A percentile compares a stretch with the other conserved stretches of the same genome.
Evolutionary conservation across 2,113 vertebrate genomes (phyloP).

Genomic region (Sturnira hondurensis): DNA sequence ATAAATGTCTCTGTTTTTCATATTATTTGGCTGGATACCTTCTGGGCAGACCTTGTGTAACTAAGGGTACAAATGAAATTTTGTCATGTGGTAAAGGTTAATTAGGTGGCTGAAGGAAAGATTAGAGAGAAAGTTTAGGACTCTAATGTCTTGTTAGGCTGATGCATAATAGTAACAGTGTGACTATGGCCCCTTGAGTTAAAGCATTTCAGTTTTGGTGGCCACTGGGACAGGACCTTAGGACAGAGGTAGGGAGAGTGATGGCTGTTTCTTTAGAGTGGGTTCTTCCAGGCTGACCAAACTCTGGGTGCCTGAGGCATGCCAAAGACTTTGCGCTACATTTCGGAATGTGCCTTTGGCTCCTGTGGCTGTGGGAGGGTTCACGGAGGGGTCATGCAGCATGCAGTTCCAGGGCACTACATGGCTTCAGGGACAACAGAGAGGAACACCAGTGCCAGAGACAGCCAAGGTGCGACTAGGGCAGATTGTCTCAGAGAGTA

Average conservation of each 20-base stretch:
- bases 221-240: background rate
- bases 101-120: background rate
- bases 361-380: background rate
- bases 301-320: background rate
- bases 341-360: background rate
- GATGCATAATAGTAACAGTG: background rate
- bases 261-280: background rate
- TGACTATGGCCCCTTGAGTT: background rate
- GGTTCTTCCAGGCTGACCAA: background rate
- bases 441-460: background rate
- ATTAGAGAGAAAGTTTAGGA: background rate
- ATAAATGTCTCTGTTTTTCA: no score
- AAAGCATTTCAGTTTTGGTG: background rate
- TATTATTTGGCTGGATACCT: no score
- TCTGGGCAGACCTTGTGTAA: no score
- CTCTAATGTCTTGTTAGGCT: background rate
- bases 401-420: background rate
- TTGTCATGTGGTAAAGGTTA: background rate
- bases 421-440: background rate
- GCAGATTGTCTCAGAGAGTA: background rate
- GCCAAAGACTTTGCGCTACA: background rate
- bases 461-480: background rate
- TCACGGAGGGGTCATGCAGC: no score
- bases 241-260: background rate
- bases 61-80: background rate